Evolutionary conservation across 2,888 invertebrate species (phyloP).

Genomic region (Scelioninae gen. 1): DNA sequence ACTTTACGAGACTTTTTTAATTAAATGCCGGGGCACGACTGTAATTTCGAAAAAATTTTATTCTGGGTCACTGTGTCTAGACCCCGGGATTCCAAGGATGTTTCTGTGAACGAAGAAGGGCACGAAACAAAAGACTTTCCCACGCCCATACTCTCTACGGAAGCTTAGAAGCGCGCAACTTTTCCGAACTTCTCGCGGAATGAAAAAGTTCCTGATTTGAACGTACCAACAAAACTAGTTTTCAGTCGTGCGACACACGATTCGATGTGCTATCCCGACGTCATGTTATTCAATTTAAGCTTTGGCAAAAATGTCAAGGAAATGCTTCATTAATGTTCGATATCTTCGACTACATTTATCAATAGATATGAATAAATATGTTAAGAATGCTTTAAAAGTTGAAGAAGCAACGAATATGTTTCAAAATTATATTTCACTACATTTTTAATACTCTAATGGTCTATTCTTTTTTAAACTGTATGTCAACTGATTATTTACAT

Average conservation of each 20-base stretch:
- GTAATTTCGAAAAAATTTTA: conserved; percentile 54
- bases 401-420: too few species aligned
- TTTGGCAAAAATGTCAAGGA: conserved; percentile 21
- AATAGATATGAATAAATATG: background rate
- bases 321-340: conserved; percentile 16
- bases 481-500: too few species aligned
- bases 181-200: conserved; percentile 45
- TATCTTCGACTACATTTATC: background rate
- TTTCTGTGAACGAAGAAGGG: conserved; percentile 31
- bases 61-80: conserved; percentile 68
- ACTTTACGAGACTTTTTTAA: conserved; percentile 61
- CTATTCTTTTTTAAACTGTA: too few species aligned
- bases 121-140: conserved; percentile 60
- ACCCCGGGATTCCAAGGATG: conserved; percentile 59
- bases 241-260: conserved; percentile 41
- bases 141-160: conserved; percentile 26
- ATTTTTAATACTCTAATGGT: too few species aligned
- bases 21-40: conserved; percentile 53
- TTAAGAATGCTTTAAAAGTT: background rate
- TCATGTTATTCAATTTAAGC: conserved; percentile 49
- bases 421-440: too few species aligned
- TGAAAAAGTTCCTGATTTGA: conserved; percentile 68
- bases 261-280: conserved; percentile 42
- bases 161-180: conserved; percentile 53
- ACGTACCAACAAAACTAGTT: conserved; percentile 46